phyloP scores from a whole-genome alignment of 2,888 invertebrate genomes.

The Auanema sp. region DNA sequence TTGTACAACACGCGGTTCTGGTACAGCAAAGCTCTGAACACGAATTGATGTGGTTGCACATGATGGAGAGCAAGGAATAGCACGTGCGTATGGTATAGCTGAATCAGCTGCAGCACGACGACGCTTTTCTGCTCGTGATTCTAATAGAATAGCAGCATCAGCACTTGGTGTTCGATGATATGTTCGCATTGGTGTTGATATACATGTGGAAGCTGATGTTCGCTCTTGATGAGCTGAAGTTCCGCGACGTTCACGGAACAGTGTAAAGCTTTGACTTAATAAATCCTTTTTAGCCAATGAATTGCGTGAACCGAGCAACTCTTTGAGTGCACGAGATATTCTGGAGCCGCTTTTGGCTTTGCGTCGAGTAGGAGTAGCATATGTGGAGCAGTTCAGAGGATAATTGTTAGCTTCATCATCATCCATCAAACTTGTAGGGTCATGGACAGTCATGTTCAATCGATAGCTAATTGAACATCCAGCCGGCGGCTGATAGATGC shows the following conservation, averaged over 20 bases:
- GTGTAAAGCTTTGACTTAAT: conserved; percentile 11
- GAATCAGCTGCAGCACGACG: background rate
- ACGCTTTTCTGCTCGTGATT: background rate
- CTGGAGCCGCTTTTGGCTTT: conserved; percentile 18
- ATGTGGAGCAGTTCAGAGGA: background rate
- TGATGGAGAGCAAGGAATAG: no score
- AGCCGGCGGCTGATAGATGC: conserved; percentile 17
- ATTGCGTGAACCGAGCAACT: conserved; percentile 16
- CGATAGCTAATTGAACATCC: conserved; percentile 22
- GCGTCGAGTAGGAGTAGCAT: conserved; percentile 4
- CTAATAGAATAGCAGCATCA: conserved; percentile 10
- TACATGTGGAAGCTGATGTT: conserved; percentile 1
- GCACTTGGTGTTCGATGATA: conserved; percentile 17
- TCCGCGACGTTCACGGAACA: conserved; percentile 7
- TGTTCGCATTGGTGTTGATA: background rate
- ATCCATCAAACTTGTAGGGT: conserved; percentile 6
- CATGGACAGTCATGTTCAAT: conserved; percentile 23
- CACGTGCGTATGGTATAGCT: no score
- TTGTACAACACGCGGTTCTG: conserved; percentile 18
- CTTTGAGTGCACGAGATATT: conserved; percentile 23
- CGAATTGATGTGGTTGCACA: conserved; percentile 5
- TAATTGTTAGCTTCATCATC: background rate
- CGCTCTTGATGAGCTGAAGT: conserved; percentile 8
- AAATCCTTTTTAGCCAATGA: conserved; percentile 15
- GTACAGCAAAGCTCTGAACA: conserved; percentile 19